Conservation (phyloP, 2,888 invertebrate species). For the Orthosia cruda region DNA sequence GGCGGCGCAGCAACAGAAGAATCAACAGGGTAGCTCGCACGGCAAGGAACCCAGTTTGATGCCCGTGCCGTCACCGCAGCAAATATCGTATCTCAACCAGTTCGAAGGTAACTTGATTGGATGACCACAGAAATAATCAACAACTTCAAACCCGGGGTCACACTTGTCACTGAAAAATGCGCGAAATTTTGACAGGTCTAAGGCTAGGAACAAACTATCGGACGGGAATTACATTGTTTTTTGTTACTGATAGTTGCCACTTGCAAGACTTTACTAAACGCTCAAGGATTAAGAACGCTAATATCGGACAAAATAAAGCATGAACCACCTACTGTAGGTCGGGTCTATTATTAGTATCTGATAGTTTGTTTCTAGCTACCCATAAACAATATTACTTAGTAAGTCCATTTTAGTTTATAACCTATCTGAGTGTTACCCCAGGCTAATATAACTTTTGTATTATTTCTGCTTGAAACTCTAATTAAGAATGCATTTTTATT, state of each 20-base stretch:
- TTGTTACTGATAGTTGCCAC: no score
- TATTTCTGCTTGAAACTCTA: conserved; percentile 69
- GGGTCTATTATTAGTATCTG: not conserved
- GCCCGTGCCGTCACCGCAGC: conserved; percentile 99
- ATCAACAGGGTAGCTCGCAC: conserved; percentile 84
- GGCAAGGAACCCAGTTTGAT: conserved; percentile 97
- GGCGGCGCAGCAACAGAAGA: conserved; percentile 90
- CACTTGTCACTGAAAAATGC: conserved; percentile 52
- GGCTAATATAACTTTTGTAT: conserved; percentile 62
- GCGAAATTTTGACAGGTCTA: not conserved
- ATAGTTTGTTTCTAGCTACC: not conserved
- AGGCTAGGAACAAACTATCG: not conserved
- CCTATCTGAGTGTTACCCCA: conserved; percentile 70
- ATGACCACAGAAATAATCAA: conserved; percentile 74
- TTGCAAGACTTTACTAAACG: no score
- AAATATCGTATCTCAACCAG: conserved; percentile 98
- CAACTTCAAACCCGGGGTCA: conserved; percentile 64
- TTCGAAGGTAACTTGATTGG: conserved; percentile 94
- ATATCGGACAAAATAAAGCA: not conserved
- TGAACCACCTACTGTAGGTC: not conserved
- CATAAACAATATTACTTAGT: not conserved
- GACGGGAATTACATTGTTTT: no score
- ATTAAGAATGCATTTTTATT: conserved; percentile 66
- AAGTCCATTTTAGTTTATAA: not conserved
- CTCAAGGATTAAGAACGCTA: no score